These are phyloP conservation scores for Aradophagus sp. DNA, from an alignment of 1,140 invertebrate species.

Conservation along the genomic window DNA sequence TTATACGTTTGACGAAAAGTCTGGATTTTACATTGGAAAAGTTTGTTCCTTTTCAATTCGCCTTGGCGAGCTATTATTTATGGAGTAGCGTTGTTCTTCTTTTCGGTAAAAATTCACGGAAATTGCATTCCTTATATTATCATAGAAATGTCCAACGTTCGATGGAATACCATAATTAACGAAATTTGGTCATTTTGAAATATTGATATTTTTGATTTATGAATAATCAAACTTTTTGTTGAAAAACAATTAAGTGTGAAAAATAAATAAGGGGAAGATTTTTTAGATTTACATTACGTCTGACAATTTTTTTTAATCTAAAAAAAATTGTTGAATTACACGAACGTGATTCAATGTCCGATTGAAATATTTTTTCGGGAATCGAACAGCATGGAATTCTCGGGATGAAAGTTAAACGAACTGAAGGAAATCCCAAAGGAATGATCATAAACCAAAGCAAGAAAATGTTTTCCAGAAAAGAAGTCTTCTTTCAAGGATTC, in stretches of 20 bases:
- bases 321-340: constrained; percentile 22
- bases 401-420: constrained; percentile 24
- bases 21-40: constrained; percentile 20
- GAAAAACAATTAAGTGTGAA: too few relatives aligned
- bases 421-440: constrained; percentile 25
- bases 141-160: constrained; percentile 4
- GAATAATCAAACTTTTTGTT: too few relatives aligned
- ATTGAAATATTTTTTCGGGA: constrained; percentile 13
- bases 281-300: not conserved
- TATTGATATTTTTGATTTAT: too few relatives aligned
- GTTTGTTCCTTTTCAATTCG: constrained; percentile 13
- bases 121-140: constrained; percentile 1
- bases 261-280: too few relatives aligned
- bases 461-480: constrained; percentile 15
- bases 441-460: constrained; percentile 20
- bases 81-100: not conserved
- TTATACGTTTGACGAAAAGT: constrained; percentile 11
- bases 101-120: constrained; percentile 3
- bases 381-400: constrained; percentile 6
- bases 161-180: too few relatives aligned
- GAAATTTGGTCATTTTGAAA: too few relatives aligned
- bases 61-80: not conserved
- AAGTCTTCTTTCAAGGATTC: constrained; percentile 11
- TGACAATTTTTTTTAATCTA: not conserved
- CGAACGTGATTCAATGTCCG: constrained; percentile 25